Evolutionary conservation across 2,113 vertebrate genomes (phyloP).

Genomic region (Passer montanus): DNA sequence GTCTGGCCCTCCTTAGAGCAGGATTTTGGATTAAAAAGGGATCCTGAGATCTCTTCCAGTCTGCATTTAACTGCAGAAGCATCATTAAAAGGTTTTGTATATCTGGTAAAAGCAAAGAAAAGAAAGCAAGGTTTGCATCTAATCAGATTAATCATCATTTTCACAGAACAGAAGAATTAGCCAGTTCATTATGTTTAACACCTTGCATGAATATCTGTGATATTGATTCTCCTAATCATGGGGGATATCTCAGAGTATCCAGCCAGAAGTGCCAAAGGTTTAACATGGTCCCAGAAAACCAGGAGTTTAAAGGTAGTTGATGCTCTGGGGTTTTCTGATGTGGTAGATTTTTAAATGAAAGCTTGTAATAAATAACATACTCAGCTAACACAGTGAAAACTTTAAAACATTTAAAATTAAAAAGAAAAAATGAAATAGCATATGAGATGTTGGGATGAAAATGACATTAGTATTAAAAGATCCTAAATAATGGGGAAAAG

Average conservation of each 20-base stretch:
- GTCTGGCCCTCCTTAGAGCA: neutral
- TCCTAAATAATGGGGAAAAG: neutral
- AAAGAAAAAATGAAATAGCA: neutral
- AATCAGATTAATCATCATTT: conserved; percentile 47
- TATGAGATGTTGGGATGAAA: neutral
- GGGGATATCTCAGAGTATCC: neutral
- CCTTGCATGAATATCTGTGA: neutral
- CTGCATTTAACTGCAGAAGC: neutral
- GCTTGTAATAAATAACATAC: neutral
- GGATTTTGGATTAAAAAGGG: neutral
- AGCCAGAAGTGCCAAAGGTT: neutral
- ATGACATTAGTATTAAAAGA: neutral
- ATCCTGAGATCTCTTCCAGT: neutral
- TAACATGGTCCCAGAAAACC: neutral
- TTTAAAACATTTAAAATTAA: neutral
- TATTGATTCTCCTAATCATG: neutral
- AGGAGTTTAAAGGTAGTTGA: neutral
- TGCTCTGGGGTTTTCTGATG: neutral
- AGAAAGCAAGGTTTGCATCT: conserved; percentile 7
- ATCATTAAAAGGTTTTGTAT: neutral
- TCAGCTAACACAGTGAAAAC: neutral
- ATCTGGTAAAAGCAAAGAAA: neutral
- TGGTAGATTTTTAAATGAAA: neutral
- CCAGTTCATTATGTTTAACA: conserved; percentile 18
- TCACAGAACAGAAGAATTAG: conserved; percentile 47